Base-by-base conservation (phyloP, 2,113 vertebrate genomes). In the Hippocampus comes region DNA sequence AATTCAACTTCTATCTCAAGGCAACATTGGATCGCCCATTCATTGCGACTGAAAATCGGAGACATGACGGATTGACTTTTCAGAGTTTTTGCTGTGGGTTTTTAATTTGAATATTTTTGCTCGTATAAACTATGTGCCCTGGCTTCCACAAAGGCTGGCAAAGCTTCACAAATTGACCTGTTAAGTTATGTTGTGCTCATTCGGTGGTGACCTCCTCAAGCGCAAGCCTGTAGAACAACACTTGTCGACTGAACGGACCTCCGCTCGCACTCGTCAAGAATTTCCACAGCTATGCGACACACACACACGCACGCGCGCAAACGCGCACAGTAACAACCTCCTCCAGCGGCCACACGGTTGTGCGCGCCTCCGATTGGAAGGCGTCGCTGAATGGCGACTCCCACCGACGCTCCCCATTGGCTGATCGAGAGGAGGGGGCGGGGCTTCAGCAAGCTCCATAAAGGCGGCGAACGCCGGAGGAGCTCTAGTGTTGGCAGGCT, bases 391-490 rank as follows among this genome's bases (percentile, higher is more conserved):
- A 46, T 63, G 78, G 67, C 85, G 49, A 17, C 12, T 17, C 23
- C 41, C 59, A 38, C 12, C 20, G 0, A 0, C n/a, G 14, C 8
- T 73, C 23, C 6, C 64, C n/a, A 86, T 91, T 91, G 88, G 89
- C 41, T 38, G 8, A 68, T 9, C 21, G 30, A 0, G n/a, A 0
- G 63, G 11, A 0, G 63, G 10, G 49, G 89, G 87, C 70, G 84
- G 83, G n/a, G 72, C 72, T 66, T 57, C 41, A 85, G 88, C 85
- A 86, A 86, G 78, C 5, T 88, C 85, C 79, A 91, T 92, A 90
- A 85, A 84, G 1, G 57, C 68, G 69, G 75, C 76, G 68, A 78
- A 75, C 30, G 71, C 66, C 49, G 68, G 20, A 17, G 59, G 42
- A 25, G 66, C 69, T 23, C 63, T 76, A 78, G 82, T 71, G 68